phyloP scores from a whole-genome alignment of 2,888 invertebrate genomes.

The Dolichomitus sp. region DNA sequence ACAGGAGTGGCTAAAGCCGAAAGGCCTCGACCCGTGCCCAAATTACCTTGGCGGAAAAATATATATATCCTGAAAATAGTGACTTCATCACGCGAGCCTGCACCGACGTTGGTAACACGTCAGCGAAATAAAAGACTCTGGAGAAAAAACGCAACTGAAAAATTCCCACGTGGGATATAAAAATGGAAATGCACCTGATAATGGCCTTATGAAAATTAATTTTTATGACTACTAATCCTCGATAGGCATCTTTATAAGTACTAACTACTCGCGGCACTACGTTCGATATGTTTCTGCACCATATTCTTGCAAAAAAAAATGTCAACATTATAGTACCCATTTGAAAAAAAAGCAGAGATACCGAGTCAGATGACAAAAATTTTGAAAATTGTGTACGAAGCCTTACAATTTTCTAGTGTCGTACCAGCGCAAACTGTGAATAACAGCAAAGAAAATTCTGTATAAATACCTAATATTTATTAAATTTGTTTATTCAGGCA shows the following conservation, averaged over 20 bases:
- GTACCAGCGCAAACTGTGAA: too few relatives aligned
- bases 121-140: constrained; percentile 22
- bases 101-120: constrained; percentile 35
- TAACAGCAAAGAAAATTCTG: too few relatives aligned
- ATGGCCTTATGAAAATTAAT: neutral
- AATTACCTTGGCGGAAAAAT: constrained; percentile 64
- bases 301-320: neutral
- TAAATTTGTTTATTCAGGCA: too few relatives aligned
- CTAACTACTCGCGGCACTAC: neutral
- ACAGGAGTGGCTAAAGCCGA: constrained; percentile 36
- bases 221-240: neutral
- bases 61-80: constrained; percentile 44
- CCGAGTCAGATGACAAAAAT: too few relatives aligned
- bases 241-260: neutral
- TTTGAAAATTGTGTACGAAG: too few relatives aligned
- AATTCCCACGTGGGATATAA: constrained; percentile 7
- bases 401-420: too few relatives aligned
- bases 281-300: neutral
- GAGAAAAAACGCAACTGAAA: constrained; percentile 21
- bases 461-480: too few relatives aligned
- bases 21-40: constrained; percentile 64
- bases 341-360: too few relatives aligned
- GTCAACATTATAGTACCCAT: neutral
- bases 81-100: constrained; percentile 59
- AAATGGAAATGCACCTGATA: constrained; percentile 13